Percentiles rank a stretch among this genome's conserved stretches.
Conservation (phyloP, 1,140 invertebrate species). For the Trichonephila clavipes region DNA sequence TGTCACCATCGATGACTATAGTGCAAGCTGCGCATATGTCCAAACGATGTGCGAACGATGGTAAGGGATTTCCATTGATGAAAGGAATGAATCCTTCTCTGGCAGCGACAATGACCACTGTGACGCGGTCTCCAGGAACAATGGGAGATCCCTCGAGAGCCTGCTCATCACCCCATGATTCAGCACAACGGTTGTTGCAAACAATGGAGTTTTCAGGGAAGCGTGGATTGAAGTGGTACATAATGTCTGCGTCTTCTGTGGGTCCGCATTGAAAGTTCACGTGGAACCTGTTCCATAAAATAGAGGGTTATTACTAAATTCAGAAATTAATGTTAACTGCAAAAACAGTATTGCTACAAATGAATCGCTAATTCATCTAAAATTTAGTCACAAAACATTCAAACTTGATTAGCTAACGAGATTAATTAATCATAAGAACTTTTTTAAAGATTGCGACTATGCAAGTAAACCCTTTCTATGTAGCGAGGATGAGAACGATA, state of each 20-base stretch:
- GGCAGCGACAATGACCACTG: constrained; percentile 87
- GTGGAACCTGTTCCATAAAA: constrained; percentile 35
- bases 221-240: constrained; percentile 76
- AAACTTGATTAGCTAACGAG: too few relatives aligned
- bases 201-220: constrained; percentile 68
- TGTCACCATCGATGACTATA: constrained; percentile 87
- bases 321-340: too few relatives aligned
- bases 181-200: constrained; percentile 70
- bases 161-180: constrained; percentile 73
- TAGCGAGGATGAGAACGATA: too few relatives aligned
- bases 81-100: constrained; percentile 49
- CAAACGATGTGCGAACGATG: constrained; percentile 87
- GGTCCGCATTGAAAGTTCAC: constrained; percentile 64
- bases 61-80: constrained; percentile 88
- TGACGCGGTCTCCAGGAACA: constrained; percentile 85
- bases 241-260: constrained; percentile 60
- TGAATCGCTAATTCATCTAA: too few relatives aligned
- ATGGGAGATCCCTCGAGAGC: constrained; percentile 83
- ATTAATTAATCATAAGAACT: too few relatives aligned
- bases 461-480: too few relatives aligned
- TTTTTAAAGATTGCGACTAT: too few relatives aligned
- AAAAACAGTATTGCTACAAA: too few relatives aligned
- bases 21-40: constrained; percentile 85
- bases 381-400: too few relatives aligned
- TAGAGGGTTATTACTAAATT: too few relatives aligned